Base-by-base conservation (phyloP, 2,113 vertebrate species). In the Aegotheles bennettii region DNA sequence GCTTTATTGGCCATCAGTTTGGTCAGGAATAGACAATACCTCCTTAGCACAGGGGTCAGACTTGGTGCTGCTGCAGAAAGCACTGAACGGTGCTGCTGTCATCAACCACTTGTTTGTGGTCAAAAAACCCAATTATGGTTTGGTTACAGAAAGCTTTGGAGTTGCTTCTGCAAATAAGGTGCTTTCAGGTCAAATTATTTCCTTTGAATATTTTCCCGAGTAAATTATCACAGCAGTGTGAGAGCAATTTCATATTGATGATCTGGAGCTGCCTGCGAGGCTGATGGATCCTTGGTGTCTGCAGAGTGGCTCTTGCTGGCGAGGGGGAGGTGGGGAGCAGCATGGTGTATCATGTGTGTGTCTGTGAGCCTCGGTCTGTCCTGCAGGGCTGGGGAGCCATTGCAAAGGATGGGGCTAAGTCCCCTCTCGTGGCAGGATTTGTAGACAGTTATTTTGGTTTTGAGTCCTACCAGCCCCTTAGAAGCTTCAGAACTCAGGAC, bases 111-210 rank as follows among this genome's bases (percentile, higher is more conserved):
- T 50, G 40, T 51, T 69, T 48, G 57, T 63, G 82, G 90, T 36
- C 74, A 93, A 89, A 86, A 73, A 82, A 24, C 11, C 63, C 38
- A 26, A 23, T 54, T 59, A 57, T 50, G 68, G 60, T 45, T 63
- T 87, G 50, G 31, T 84, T 70, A 71, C 51, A 45, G 51, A 28
- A n/a, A 69, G 59, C 61, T 51, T 70, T 59, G 79, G 50, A 29
- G 67, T 26, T 69, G 29, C 24, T 71, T 78, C 60, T 83, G 71
- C 90, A 95, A 93, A 86, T 82, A 75, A 80, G 61, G n/a, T 89
- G n/a, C 43, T 74, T 90, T 96, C 51, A 45, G 50, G 89, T 93
- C 84, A 94, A 91, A 92, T 92, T 53, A 11, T 78, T 59, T 78
- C 47, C 63, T 96, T 90, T 91, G 89, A 85, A 51, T 26, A 38